A percentile compares a stretch with the other conserved stretches of the same genome.
These are phyloP conservation scores for Nebria ingens DNA, from an alignment of 1,140 invertebrate genomes.

Conservation along the genomic window DNA sequence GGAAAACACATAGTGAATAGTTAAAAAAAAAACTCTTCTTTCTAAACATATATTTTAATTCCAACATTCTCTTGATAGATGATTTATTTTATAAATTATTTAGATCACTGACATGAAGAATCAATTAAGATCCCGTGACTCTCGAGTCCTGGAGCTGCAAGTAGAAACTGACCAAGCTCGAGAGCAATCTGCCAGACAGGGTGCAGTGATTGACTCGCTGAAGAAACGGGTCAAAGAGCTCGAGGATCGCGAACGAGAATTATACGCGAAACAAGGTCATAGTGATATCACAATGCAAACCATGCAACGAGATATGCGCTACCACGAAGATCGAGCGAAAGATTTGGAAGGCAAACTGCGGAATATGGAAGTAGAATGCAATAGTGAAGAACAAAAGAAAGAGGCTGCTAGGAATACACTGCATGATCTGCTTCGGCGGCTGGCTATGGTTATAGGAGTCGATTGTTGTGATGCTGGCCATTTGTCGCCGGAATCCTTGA, in stretches of 20 bases:
- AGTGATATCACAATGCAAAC: slow-evolving; percentile 60
- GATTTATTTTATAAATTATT: no score
- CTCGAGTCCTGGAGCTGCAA: slow-evolving; percentile 54
- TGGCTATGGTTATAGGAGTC: slow-evolving; percentile 53
- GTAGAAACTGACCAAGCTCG: slow-evolving; percentile 59
- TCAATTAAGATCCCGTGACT: slow-evolving; percentile 50
- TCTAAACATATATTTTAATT: not conserved
- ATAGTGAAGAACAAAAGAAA: slow-evolving; percentile 55
- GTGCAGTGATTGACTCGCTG: slow-evolving; percentile 63
- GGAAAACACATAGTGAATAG: no score
- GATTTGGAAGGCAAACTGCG: slow-evolving; percentile 63
- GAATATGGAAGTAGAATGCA: slow-evolving; percentile 55
- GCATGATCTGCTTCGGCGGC: slow-evolving; percentile 55
- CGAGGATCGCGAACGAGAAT: slow-evolving; percentile 59
- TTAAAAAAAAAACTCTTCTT: no score
- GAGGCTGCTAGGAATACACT: slow-evolving; percentile 51
- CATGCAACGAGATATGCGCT: slow-evolving; percentile 53
- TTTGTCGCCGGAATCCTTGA: slow-evolving; percentile 49
- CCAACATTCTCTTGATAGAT: not conserved
- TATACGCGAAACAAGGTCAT: slow-evolving; percentile 46
- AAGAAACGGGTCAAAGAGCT: slow-evolving; percentile 68
- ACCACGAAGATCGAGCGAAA: slow-evolving; percentile 62
- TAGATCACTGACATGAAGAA: slow-evolving; percentile 56
- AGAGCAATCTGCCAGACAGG: slow-evolving; percentile 69
- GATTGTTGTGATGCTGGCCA: slow-evolving; percentile 52